A percentile compares a stretch with the other conserved stretches of the same genome.
phyloP scores from a whole-genome alignment of 1,140 invertebrate genomes.

The Drosophila simulans region DNA sequence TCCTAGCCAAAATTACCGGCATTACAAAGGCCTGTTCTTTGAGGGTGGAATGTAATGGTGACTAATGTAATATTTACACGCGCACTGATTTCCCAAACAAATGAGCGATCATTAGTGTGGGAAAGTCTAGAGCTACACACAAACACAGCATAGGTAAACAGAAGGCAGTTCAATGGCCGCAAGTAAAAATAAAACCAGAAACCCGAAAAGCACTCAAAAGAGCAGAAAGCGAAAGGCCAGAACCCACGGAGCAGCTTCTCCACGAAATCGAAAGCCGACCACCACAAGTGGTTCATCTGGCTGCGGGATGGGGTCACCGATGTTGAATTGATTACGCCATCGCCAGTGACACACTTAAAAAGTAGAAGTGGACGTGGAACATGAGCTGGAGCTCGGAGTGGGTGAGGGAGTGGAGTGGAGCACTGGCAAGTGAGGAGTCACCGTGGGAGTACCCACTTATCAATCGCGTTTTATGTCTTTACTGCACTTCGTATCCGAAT shows the following conservation, averaged over 20 bases:
- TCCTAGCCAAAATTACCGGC: conserved; percentile 4
- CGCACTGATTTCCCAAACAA: conserved; percentile 27
- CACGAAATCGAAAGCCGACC: conserved; percentile 64
- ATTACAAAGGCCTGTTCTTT: neutral
- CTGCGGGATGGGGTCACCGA: conserved; percentile 42
- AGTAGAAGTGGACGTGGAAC: conserved; percentile 2
- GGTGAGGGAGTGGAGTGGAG: neutral
- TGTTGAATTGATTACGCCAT: conserved; percentile 58
- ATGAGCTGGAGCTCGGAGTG: neutral
- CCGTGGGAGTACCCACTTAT: conserved; percentile 12
- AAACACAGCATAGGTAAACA: conserved; percentile 4
- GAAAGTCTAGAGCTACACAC: conserved; percentile 1
- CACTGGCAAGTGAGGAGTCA: neutral
- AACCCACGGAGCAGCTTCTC: conserved; percentile 56
- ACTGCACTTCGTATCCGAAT: conserved; percentile 13
- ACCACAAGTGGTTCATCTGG: conserved; percentile 61
- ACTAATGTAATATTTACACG: conserved; percentile 76
- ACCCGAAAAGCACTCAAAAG: conserved; percentile 22
- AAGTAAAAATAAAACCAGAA: conserved; percentile 19
- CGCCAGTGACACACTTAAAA: conserved; percentile 34
- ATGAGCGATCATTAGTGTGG: conserved; percentile 42
- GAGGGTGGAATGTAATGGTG: conserved; percentile 21
- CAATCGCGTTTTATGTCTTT: conserved; percentile 39
- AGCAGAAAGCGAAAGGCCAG: conserved; percentile 17
- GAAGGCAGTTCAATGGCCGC: conserved; percentile 54